Conservation (phyloP, 2,888 invertebrate species). For the Dynastes tityus region DNA sequence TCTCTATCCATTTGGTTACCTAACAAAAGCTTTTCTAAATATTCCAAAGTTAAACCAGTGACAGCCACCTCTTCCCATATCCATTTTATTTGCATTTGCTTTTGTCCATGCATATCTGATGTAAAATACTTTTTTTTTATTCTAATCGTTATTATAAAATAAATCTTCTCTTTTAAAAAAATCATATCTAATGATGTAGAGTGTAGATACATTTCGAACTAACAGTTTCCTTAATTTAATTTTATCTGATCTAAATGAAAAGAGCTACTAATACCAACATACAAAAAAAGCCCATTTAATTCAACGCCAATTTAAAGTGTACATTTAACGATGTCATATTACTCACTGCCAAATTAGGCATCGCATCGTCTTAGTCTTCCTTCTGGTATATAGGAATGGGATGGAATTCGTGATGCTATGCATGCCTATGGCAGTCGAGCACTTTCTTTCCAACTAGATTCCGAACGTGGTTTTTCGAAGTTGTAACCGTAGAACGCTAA, state of each 20-base stretch:
- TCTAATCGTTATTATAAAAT: too few relatives aligned
- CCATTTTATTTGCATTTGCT: too few relatives aligned
- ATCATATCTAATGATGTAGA: too few relatives aligned
- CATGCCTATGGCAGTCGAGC: neutral
- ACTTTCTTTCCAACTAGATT: conserved; percentile 19
- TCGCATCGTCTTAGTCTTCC: neutral
- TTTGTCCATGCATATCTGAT: too few relatives aligned
- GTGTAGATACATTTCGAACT: neutral
- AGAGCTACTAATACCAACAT: neutral
- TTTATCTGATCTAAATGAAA: conserved; percentile 15
- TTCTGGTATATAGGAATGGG: neutral
- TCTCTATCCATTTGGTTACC: too few relatives aligned
- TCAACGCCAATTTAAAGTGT: conserved; percentile 23
- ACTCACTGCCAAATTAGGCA: conserved; percentile 28
- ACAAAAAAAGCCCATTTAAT: conserved; percentile 17
- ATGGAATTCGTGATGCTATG: conserved; percentile 32
- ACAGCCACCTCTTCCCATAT: too few relatives aligned
- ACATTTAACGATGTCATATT: conserved; percentile 7
- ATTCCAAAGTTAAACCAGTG: too few relatives aligned
- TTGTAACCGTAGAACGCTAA: conserved; percentile 7
- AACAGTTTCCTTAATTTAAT: conserved; percentile 1
- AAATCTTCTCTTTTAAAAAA: too few relatives aligned
- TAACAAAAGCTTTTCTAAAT: too few relatives aligned
- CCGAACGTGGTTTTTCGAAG: conserved; percentile 4
- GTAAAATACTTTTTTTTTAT: too few relatives aligned